These are phyloP conservation scores for Syngnathus acus DNA, from an alignment of 2,797 vertebrate species.

Conservation along the genomic window DNA sequence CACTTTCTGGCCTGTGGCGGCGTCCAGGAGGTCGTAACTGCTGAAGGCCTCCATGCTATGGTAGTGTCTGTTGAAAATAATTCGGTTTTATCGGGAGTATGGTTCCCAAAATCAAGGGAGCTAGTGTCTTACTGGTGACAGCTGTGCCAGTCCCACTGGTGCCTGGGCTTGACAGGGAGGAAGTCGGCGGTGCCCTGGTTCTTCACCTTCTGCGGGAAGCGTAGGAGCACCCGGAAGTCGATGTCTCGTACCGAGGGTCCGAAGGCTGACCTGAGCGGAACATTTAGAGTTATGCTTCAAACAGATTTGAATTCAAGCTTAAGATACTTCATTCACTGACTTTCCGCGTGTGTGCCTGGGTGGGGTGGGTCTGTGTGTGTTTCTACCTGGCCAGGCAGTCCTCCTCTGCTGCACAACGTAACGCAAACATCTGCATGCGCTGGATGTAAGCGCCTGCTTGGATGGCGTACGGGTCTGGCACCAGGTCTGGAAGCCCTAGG, in stretches of 20 bases:
- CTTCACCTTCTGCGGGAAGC: constrained; percentile 81
- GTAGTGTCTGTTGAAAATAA: constrained; percentile 64
- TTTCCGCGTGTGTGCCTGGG: constrained; percentile 25
- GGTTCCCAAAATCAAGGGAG: neutral
- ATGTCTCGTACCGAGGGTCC: constrained; percentile 64
- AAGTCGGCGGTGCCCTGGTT: constrained; percentile 80
- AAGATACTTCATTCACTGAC: constrained; percentile 28
- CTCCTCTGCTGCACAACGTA: constrained; percentile 81
- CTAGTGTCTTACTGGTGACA: constrained; percentile 82
- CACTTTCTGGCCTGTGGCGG: constrained; percentile 63
- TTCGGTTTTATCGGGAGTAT: neutral
- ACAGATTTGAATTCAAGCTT: no score
- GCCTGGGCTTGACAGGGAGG: constrained; percentile 74
- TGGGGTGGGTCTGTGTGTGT: constrained; percentile 26
- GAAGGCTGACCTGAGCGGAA: constrained; percentile 74
- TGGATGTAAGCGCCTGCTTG: constrained; percentile 77
- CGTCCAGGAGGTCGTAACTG: constrained; percentile 78
- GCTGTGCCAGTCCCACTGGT: constrained; percentile 85
- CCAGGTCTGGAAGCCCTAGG: constrained; percentile 76
- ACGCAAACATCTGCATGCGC: constrained; percentile 78
- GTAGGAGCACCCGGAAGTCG: constrained; percentile 75
- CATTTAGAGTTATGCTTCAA: constrained; percentile 27
- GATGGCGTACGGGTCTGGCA: constrained; percentile 78
- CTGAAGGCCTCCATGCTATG: constrained; percentile 88
- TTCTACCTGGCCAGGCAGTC: constrained; percentile 78